Evolutionary conservation across 1,140 invertebrate species (phyloP), one percentile per base, ranked within the genome.

Genomic region (Sitobion miscanthi): DNA sequence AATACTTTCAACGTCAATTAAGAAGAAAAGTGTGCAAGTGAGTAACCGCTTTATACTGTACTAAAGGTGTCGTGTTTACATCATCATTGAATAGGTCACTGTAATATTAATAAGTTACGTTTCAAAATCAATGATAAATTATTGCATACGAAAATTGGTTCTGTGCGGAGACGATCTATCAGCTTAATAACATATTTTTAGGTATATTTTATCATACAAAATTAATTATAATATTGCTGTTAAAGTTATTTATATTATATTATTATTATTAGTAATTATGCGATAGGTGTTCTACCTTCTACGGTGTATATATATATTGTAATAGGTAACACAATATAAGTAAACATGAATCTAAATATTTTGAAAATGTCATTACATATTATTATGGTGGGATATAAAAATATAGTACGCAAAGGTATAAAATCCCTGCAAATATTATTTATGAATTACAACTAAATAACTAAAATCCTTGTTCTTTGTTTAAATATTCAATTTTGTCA

Each of bases 381-480:
- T 30, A 62, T 77, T n/a, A 54, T 54, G 21, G 1, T n/a, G 5
- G 17, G n/a, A 17, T n/a, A 14, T 69, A n/a, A 69, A 30, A 69
- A 69, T 30, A 77, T 5, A 77, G 4, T 30, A 4, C 14, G 14
- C n/a, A 17, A 77, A n/a, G 14, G n/a, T n/a, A 77, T 17, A n/a
- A n/a, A 7, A 0, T 6, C 3, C 1, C 14, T 0, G 17, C 4
- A 0, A n/a, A 77, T 17, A 35, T 17, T 17, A n/a, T 17, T 77
- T n/a, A n/a, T 77, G 17, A n/a, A 35, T 77, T 6, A 77, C 14
- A 77, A n/a, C n/a, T 5, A 62, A 17, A 35, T 17, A n/a, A 77
- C 14, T 17, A 17, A 77, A 77, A n/a, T n/a, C 14, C 1, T 17
- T 17, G 14, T 6, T 17, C 0, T n/a, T n/a, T 2, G 14, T n/a